Base-by-base conservation (phyloP, 2,797 vertebrate species). In the Neostethus bicornis region DNA sequence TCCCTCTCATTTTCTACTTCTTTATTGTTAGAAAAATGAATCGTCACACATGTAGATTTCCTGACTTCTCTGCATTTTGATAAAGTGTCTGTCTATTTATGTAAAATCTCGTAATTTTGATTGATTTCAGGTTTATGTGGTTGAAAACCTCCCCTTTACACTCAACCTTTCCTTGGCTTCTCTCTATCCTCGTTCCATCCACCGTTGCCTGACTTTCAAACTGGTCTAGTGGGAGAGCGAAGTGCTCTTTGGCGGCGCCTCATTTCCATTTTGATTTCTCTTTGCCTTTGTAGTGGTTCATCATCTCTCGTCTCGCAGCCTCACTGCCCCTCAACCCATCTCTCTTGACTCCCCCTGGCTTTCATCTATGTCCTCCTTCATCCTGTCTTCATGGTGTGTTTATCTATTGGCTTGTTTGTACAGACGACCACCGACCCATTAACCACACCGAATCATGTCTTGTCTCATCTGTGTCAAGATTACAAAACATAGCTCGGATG, bases 231-330 rank as follows among this genome's bases (percentile, higher is more conserved):
- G 66, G 75, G 71, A 78, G 62, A 73, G 52, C 39, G 2, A 60
- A 80, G 73, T 74, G 73, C 71, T 80, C 78, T 86, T 85, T 80
- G 74, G 77, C 77, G 67, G 67, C 20, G 39, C 63, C 79, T 88
- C 79, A 84, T 90, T 89, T 90, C 86, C 86, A 89, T 89, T 89
- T 88, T 82, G 81, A 88, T 89, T 88, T 84, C 61, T 86, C 70
- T 84, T 77, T 82, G 73, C 82, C 79, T 87, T 89, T 84, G 82
- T 84, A 84, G 83, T 83, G 67, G 79, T 77, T 85, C 79, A 80
- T 87, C 84, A 79, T 81, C 77, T 71, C 48, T 44, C 57, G 17
- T 79, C 74, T 81, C 34, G 11, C 45, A n/a, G 66, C 66, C 82
- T 72, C 58, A 24, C 70, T 51, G 17, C 73, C 51, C 54, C 62